These are phyloP conservation scores for Daphoenositta chrysoptera DNA, from an alignment of 2,113 vertebrate species.

Conservation along the genomic window DNA sequence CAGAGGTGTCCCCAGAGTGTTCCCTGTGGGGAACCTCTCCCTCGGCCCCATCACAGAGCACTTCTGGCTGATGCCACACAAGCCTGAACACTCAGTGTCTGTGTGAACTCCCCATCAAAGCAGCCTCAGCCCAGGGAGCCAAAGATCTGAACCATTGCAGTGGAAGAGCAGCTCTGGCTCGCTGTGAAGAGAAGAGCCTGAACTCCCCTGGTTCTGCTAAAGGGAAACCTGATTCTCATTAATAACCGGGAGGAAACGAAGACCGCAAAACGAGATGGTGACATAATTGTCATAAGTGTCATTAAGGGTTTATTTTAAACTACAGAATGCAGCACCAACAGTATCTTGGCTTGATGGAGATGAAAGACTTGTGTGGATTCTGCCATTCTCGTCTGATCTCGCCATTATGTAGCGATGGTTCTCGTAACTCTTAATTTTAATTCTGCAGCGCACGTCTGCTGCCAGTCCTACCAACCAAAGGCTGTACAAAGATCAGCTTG, in stretches of 20 bases:
- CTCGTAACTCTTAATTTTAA: not conserved
- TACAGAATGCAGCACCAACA: not conserved
- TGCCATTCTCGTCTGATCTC: not conserved
- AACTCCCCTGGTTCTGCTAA: not conserved
- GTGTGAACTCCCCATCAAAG: not conserved
- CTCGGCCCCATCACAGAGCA: not conserved
- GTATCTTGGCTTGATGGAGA: not conserved
- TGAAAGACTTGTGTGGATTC: not conserved
- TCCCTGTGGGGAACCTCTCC: not conserved
- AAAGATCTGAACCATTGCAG: not conserved
- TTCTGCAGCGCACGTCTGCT: not conserved
- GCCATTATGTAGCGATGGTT: not conserved
- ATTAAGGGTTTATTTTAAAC: not conserved
- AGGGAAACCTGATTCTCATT: not conserved
- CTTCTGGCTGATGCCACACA: not conserved
- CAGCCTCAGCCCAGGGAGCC: not conserved
- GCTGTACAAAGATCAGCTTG: not conserved
- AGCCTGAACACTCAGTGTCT: not conserved
- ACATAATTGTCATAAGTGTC: too few species aligned
- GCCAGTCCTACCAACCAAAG: not conserved
- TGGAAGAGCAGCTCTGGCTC: not conserved
- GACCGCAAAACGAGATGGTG: not conserved
- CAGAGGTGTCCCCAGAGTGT: fast-evolving
- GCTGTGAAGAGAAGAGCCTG: not conserved
- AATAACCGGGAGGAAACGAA: not conserved